These are phyloP conservation scores for Climacteris rufus DNA, from an alignment of 2,113 vertebrate species.

Conservation along the genomic window DNA sequence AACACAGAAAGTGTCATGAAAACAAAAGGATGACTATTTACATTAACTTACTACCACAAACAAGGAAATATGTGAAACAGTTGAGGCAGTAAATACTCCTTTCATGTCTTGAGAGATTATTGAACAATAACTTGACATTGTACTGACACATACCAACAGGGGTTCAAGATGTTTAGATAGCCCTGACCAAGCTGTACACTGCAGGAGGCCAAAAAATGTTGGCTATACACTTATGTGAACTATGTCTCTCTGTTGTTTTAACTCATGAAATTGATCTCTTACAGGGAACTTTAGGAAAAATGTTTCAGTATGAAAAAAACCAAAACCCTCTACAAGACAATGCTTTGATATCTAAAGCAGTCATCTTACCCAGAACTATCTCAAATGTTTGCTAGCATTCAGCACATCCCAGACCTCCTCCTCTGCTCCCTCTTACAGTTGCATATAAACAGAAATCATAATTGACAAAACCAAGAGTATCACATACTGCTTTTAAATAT, in stretches of 20 bases:
- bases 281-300: constrained; percentile 31
- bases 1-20: neutral
- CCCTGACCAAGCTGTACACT: constrained; percentile 49
- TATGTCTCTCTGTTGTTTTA: constrained; percentile 49
- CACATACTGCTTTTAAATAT: neutral
- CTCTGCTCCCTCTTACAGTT: neutral
- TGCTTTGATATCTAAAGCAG: neutral
- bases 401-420: neutral
- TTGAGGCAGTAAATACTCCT: constrained; percentile 38
- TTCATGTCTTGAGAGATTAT: constrained; percentile 55
- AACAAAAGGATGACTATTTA: constrained; percentile 12
- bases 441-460: constrained; percentile 16
- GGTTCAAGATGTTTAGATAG: constrained; percentile 59
- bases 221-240: constrained; percentile 31
- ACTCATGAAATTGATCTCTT: constrained; percentile 58
- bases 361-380: neutral
- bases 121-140: constrained; percentile 61
- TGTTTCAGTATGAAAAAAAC: neutral
- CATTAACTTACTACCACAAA: neutral
- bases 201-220: constrained; percentile 56
- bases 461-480: neutral
- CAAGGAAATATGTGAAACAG: constrained; percentile 20
- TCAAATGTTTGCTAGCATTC: neutral
- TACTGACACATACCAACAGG: constrained; percentile 53
- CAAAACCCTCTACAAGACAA: neutral